Evolutionary conservation across 2,888 invertebrate genomes (phyloP), one percentile per base, ranked within the genome.

Genomic region (Drepana falcataria): DNA sequence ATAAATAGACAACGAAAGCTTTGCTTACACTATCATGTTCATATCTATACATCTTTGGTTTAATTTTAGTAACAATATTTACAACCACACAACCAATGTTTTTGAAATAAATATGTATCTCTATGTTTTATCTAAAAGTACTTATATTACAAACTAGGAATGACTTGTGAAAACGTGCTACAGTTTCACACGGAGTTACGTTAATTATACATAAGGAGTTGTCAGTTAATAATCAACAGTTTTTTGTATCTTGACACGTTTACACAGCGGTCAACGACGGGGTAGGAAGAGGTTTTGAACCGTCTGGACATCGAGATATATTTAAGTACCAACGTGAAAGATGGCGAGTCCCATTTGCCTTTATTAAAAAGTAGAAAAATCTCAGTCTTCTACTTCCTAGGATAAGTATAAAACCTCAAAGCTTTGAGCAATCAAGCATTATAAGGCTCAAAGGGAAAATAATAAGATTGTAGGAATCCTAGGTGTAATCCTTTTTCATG

Each of bases 61-160:
- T 64, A 60, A 57, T 71, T 68, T 60, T 75, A 56, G 71, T 79
- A 78, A 64, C 53, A 61, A 59, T 85, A 85, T 87, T 78, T 87
- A 87, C 86, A 87, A 63, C 71, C 77, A 86, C 87, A 87, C 87
- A 88, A 88, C 87, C 88, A 69, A 82, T 66, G 79, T 80, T 73
- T 59, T 68, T 68, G 60, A 68, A 77, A 71, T 70, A 78, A 79
- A 76, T 75, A 75, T 61, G 66, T 72, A 67, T 66, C 57, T 59
- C 74, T 81, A 74, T 21, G 75, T 79, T 56, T 65, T 62, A 66
- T 66, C 58, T 63, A 57, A 55, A 59, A 56, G 49, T 53, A 55
- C 53, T 59, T 51, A 53, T 53, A 48, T 48, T 55, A 35, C 4
- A 21, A 21, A 21, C 21, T 21, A 40, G 21, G 2, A 33, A 9